A percentile compares a stretch with the other conserved stretches of the same genome.
Conservation (phyloP, 2,113 vertebrate species). For the Actinemys pallida region DNA sequence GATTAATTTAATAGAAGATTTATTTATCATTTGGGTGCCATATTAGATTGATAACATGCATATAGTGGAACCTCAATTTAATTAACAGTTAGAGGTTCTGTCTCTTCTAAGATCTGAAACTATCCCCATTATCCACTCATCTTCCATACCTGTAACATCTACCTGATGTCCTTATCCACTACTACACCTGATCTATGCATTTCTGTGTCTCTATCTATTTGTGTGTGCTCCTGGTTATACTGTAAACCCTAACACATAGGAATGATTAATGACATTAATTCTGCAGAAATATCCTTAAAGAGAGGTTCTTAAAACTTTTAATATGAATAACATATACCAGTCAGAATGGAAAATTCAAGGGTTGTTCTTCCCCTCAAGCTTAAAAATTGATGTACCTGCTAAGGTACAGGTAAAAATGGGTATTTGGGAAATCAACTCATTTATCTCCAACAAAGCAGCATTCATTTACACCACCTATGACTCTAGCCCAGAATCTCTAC, state of each 20-base stretch:
- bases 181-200: neutral
- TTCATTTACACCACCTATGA: neutral
- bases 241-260: neutral
- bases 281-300: neutral
- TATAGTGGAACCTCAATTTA: neutral
- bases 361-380: neutral
- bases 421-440: fast-evolving
- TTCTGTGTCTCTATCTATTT: fast-evolving
- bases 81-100: neutral
- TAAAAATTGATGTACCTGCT: neutral
- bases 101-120: neutral
- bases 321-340: neutral
- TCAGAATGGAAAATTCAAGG: neutral
- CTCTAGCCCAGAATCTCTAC: neutral
- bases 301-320: neutral
- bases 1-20: neutral
- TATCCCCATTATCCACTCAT: fast-evolving
- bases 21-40: neutral
- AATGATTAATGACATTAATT: neutral
- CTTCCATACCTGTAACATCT: neutral
- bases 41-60: neutral
- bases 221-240: neutral
- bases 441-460: neutral
- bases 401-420: neutral
- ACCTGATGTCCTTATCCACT: neutral